Conservation (phyloP, 2,797 vertebrate species). For the Sparus aurata region DNA sequence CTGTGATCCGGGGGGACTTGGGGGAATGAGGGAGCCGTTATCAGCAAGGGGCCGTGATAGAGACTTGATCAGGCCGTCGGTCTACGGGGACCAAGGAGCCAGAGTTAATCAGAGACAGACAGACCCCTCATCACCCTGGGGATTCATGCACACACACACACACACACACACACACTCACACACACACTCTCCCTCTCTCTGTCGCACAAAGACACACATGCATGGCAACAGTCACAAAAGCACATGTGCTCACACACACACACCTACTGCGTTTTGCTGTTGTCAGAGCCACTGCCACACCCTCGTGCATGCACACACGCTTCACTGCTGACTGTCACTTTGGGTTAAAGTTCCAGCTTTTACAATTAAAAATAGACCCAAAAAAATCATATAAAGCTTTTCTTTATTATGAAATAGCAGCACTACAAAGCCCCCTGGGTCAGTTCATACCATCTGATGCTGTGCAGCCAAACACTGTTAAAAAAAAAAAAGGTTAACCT, state of each 20-base stretch:
- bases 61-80: conserved; percentile 83
- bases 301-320: conserved; percentile 20
- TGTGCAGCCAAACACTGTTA: conserved; percentile 12
- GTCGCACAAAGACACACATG: conserved; percentile 1
- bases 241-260: conserved; percentile 29
- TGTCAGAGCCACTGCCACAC: conserved; percentile 28
- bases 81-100: conserved; percentile 81
- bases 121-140: conserved; percentile 83
- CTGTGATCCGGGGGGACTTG: conserved; percentile 75
- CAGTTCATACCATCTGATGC: neutral
- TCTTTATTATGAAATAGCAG: conserved; percentile 28
- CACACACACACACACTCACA: conserved; percentile 3
- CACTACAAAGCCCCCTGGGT: conserved; percentile 17
- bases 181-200: conserved; percentile 3
- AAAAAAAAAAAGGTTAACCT: neutral
- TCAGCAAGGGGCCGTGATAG: conserved; percentile 83
- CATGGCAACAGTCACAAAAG: conserved; percentile 40
- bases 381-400: neutral
- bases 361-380: conserved; percentile 6
- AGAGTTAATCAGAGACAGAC: conserved; percentile 87
- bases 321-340: neutral
- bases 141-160: conserved; percentile 60
- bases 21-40: conserved; percentile 81
- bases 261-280: conserved; percentile 1
- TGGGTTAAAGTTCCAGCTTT: conserved; percentile 13